Evolutionary conservation across 2,113 vertebrate species (phyloP).

Genomic region (Vicugna pacos): DNA sequence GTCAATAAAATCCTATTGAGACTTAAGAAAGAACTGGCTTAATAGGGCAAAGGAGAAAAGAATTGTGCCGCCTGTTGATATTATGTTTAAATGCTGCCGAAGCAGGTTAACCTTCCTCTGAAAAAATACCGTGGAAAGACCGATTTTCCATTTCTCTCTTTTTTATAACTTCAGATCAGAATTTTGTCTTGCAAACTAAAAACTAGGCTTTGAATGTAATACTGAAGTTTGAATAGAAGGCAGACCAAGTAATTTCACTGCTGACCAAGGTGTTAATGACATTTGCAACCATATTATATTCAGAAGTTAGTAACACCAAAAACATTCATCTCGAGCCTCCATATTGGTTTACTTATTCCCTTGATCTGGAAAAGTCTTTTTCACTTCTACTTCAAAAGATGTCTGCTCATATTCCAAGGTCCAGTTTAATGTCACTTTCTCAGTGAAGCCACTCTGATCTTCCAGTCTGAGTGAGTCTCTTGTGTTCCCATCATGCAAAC

Average conservation of each 20-base stretch:
- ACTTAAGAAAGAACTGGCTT: neutral
- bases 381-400: slow-evolving; percentile 40
- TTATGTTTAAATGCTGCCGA: neutral
- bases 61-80: neutral
- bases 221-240: neutral
- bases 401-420: neutral
- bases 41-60: neutral
- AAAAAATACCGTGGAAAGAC: neutral
- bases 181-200: slow-evolving; percentile 37
- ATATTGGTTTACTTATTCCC: neutral
- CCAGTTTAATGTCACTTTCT: neutral
- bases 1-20: neutral
- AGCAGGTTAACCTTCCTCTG: neutral
- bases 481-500: neutral
- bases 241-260: neutral
- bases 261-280: neutral
- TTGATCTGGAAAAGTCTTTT: neutral
- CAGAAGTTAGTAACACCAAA: neutral
- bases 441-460: neutral
- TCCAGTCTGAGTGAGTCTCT: neutral
- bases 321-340: neutral
- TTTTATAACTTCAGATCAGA: neutral
- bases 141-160: neutral
- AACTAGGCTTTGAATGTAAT: neutral
- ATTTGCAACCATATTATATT: neutral